Percentiles rank a stretch among this genome's conserved stretches.
Conservation (phyloP, 2,113 vertebrate genomes). For the Zingel zingel region DNA sequence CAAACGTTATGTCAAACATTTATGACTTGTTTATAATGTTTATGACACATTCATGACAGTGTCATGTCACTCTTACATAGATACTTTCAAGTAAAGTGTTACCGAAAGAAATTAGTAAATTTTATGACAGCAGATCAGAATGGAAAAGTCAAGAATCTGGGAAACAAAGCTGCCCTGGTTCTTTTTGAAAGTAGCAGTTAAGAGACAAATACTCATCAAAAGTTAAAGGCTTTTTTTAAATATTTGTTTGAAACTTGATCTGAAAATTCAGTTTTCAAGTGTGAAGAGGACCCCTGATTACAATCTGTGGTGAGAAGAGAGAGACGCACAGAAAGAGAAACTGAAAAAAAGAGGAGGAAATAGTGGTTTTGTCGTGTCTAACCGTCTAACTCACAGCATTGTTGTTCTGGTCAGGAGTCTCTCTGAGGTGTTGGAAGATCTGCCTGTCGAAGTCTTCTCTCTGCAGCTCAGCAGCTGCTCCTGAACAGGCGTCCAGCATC, state of each 20-base stretch:
- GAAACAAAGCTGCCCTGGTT: not conserved
- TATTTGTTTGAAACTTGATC: not conserved
- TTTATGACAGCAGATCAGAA: not conserved
- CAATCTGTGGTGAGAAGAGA: not conserved
- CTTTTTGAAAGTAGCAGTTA: not conserved
- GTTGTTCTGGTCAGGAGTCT: conserved; percentile 78
- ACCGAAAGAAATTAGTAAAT: not conserved
- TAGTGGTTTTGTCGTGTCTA: not conserved
- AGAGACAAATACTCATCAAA: not conserved
- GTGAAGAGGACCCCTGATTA: not conserved
- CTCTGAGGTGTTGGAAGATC: conserved; percentile 90
- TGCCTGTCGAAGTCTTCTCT: conserved; percentile 90
- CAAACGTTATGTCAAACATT: too few relatives aligned
- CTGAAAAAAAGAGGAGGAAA: too few relatives aligned
- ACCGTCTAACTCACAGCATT: conserved; percentile 78
- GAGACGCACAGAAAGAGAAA: not conserved
- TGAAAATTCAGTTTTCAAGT: too few relatives aligned
- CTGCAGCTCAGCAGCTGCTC: conserved; percentile 88
- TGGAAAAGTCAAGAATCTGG: not conserved
- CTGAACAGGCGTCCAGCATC: conserved; percentile 88
- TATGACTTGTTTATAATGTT: too few relatives aligned
- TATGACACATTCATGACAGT: too few relatives aligned
- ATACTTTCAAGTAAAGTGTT: too few relatives aligned
- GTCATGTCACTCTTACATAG: too few relatives aligned
- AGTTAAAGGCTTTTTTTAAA: too few relatives aligned